Conservation (phyloP, 2,888 invertebrate species). For the Cosmia trapezina region DNA sequence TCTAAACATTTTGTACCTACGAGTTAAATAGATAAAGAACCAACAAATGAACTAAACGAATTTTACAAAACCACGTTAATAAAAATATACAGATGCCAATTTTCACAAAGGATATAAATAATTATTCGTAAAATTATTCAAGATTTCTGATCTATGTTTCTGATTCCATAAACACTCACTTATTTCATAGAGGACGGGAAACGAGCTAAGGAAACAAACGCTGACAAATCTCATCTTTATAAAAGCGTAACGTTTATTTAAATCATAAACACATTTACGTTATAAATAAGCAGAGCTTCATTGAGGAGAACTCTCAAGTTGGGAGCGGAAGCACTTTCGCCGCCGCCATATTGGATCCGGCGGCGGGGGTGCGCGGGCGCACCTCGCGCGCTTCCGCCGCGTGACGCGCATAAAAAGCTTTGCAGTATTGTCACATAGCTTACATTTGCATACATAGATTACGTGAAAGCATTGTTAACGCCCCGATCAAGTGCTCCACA, state of each 20-base stretch:
- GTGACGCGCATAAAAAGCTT: constrained; percentile 88
- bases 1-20: neutral
- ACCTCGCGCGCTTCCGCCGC: constrained; percentile 87
- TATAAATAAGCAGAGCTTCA: constrained; percentile 82
- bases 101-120: constrained; percentile 7
- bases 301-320: constrained; percentile 86
- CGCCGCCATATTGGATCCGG: constrained; percentile 90
- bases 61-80: neutral
- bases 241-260: constrained; percentile 65
- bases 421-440: constrained; percentile 83
- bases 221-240: constrained; percentile 65
- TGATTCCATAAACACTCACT: constrained; percentile 42
- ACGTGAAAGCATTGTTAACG: constrained; percentile 84
- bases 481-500: constrained; percentile 52
- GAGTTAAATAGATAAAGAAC: neutral
- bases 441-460: constrained; percentile 86
- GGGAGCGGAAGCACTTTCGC: constrained; percentile 89
- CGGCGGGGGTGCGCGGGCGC: constrained; percentile 85
- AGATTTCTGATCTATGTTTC: constrained; percentile 33
- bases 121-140: constrained; percentile 10
- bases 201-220: constrained; percentile 59
- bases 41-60: neutral
- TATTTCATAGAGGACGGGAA: constrained; percentile 56
- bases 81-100: neutral
- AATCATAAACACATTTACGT: constrained; percentile 75